Conservation (phyloP, 2,888 invertebrate species). For the Clanis bilineata region DNA sequence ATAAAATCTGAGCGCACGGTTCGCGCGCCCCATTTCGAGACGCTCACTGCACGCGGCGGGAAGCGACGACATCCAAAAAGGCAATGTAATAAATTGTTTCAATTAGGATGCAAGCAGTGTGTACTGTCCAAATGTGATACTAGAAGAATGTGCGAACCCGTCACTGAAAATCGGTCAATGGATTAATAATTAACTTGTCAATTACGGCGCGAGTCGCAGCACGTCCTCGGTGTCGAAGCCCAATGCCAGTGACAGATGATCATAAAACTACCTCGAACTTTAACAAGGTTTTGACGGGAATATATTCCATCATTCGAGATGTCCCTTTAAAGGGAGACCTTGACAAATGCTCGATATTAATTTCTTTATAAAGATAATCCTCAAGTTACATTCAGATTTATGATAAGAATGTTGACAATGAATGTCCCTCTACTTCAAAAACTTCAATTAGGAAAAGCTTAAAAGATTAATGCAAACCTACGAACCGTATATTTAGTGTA, state of each 20-base stretch:
- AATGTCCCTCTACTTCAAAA: background rate
- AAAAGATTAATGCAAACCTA: no score
- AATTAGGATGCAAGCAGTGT: constrained; percentile 60
- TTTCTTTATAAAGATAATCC: background rate
- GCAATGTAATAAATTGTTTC: constrained; percentile 50
- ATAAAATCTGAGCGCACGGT: constrained; percentile 45
- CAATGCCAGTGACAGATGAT: background rate
- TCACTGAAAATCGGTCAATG: constrained; percentile 55
- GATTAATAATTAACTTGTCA: constrained; percentile 60
- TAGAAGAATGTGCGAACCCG: constrained; percentile 43
- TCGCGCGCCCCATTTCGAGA: constrained; percentile 53
- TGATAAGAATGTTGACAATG: no score
- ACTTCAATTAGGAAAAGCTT: no score
- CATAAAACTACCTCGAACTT: background rate
- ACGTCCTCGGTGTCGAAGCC: background rate
- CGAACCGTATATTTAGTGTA: no score
- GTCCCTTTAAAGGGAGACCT: background rate
- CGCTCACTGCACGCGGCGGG: constrained; percentile 40
- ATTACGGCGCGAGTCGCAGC: constrained; percentile 33
- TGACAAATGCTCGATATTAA: background rate
- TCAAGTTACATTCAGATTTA: no score
- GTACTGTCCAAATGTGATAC: constrained; percentile 51
- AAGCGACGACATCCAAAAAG: constrained; percentile 49
- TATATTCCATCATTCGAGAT: background rate
- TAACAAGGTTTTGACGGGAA: background rate